These are phyloP conservation scores for Drosophila baimaii DNA, from an alignment of 1,140 invertebrate genomes.

Conservation along the genomic window DNA sequence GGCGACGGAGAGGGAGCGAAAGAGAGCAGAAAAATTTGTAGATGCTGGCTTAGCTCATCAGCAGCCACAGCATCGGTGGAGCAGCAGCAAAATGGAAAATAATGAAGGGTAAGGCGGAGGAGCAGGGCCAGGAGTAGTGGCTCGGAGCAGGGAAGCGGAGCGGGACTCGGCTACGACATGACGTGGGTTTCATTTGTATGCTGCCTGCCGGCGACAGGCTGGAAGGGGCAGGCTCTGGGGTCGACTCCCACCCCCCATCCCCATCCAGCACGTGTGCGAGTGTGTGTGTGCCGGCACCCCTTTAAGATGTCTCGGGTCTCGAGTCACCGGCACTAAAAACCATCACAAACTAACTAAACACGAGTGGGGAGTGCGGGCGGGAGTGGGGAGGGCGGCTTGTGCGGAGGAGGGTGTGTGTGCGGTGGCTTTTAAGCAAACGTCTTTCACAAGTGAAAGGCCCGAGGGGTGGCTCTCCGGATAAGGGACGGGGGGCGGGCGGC, in stretches of 20 bases:
- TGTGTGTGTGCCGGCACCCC: slow-evolving; percentile 62
- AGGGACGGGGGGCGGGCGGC: neutral
- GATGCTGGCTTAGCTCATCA: slow-evolving; percentile 66
- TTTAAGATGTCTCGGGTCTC: slow-evolving; percentile 72
- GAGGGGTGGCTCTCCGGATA: slow-evolving; percentile 41
- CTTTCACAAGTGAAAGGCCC: slow-evolving; percentile 77
- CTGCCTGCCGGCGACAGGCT: slow-evolving; percentile 73
- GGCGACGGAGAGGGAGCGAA: slow-evolving; percentile 18
- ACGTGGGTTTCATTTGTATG: slow-evolving; percentile 77
- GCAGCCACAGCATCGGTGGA: slow-evolving; percentile 32
- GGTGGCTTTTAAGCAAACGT: slow-evolving; percentile 82
- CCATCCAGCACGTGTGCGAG: neutral
- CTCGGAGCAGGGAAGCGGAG: slow-evolving; percentile 6
- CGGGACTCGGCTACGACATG: slow-evolving; percentile 58
- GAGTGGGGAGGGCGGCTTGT: slow-evolving; percentile 9
- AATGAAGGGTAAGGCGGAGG: slow-evolving; percentile 68
- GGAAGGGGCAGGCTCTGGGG: slow-evolving; percentile 19
- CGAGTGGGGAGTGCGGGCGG: slow-evolving; percentile 31
- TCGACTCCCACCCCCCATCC: slow-evolving; percentile 21
- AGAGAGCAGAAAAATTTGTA: slow-evolving; percentile 71
- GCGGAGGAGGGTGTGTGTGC: slow-evolving; percentile 32
- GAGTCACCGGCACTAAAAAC: slow-evolving; percentile 70
- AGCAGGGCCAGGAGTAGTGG: neutral
- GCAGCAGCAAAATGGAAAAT: slow-evolving; percentile 50
- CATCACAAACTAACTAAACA: slow-evolving; percentile 80